Evolutionary conservation across 2,888 invertebrate genomes (phyloP).

Genomic region (Sicus ferrugineus): DNA sequence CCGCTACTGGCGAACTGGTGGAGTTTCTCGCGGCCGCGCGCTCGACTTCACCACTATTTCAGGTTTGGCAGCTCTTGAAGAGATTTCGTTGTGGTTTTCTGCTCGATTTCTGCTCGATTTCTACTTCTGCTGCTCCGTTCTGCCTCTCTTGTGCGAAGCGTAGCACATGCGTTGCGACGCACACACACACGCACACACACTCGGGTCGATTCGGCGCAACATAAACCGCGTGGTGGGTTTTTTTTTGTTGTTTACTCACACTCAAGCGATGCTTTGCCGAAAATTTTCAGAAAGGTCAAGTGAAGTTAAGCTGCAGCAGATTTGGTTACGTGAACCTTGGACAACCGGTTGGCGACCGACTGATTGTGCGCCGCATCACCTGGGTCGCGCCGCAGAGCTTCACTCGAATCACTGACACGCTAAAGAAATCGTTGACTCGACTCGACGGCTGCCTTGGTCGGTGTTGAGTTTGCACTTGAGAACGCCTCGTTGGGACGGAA

Average conservation of each 20-base stretch:
- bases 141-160: neutral
- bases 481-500: neutral
- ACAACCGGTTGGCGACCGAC: neutral
- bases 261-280: neutral
- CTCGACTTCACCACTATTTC: neutral
- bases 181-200: neutral
- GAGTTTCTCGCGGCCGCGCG: neutral
- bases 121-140: neutral
- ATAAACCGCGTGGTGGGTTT: conserved; percentile 14
- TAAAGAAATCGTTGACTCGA: conserved; percentile 20
- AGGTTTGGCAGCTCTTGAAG: conserved; percentile 25
- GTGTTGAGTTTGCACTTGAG: conserved; percentile 3
- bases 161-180: neutral
- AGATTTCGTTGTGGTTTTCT: conserved; percentile 17
- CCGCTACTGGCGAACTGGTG: conserved; percentile 24
- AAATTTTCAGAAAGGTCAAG: conserved; percentile 32
- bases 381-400: neutral
- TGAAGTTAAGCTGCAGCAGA: conserved; percentile 14
- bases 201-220: neutral
- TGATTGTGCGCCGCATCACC: neutral
- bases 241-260: too few relatives aligned
- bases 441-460: neutral
- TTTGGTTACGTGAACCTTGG: conserved; percentile 12
- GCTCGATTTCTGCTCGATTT: neutral
- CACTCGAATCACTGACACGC: too few relatives aligned